These are phyloP conservation scores for Alcis repandata DNA, from an alignment of 2,888 invertebrate genomes.

Conservation along the genomic window DNA sequence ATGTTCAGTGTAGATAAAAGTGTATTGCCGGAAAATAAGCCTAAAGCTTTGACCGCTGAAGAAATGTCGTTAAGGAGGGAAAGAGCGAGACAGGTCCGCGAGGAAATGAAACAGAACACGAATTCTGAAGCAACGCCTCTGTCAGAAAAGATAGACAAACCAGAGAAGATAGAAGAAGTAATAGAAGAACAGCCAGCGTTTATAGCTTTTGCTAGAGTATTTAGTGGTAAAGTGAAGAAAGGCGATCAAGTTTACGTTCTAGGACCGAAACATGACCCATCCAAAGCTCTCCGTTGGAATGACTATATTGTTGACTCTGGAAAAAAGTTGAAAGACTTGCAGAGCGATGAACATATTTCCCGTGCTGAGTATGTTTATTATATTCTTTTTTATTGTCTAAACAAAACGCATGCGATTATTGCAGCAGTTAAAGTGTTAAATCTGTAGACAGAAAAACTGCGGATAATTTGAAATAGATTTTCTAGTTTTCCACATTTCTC, in stretches of 20 bases:
- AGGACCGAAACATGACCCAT: slow-evolving; percentile 95
- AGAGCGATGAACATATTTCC: slow-evolving; percentile 89
- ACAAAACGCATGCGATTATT: not conserved
- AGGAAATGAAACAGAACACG: slow-evolving; percentile 80
- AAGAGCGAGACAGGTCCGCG: slow-evolving; percentile 88
- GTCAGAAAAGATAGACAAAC: slow-evolving; percentile 57
- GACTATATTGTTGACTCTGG: slow-evolving; percentile 77
- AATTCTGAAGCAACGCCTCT: slow-evolving; percentile 50
- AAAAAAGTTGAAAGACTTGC: slow-evolving; percentile 87
- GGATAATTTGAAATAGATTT: too few species aligned
- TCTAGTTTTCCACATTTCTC: too few species aligned
- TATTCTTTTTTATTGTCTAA: not conserved
- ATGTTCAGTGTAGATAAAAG: slow-evolving; percentile 94
- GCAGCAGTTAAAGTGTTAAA: too few species aligned
- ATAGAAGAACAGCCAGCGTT: slow-evolving; percentile 87
- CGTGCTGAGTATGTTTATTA: slow-evolving; percentile 78
- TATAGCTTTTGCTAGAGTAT: slow-evolving; percentile 97
- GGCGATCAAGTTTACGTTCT: slow-evolving; percentile 94
- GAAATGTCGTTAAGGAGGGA: slow-evolving; percentile 91
- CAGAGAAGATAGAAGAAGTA: slow-evolving; percentile 76
- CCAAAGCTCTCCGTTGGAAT: slow-evolving; percentile 78
- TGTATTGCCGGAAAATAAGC: slow-evolving; percentile 92
- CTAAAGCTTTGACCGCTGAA: slow-evolving; percentile 91
- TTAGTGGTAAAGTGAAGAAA: slow-evolving; percentile 93
- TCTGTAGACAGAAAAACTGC: too few species aligned